A percentile compares a stretch with the other conserved stretches of the same genome.
These are phyloP conservation scores for Protaetia brevitarsis DNA, from an alignment of 1,140 invertebrate species.

Conservation along the genomic window DNA sequence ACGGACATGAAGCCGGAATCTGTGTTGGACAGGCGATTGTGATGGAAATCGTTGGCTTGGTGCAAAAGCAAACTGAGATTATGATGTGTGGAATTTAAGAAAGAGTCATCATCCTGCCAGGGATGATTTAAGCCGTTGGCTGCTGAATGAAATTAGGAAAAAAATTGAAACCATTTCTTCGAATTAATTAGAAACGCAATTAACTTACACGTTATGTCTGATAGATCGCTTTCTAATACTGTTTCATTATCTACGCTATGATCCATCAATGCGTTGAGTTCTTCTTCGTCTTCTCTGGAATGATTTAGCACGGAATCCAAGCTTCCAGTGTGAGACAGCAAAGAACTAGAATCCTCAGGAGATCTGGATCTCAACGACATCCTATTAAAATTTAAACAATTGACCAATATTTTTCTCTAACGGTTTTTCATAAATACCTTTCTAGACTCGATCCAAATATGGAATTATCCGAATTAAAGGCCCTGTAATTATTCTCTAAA, in stretches of 20 bases:
- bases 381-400: constrained; percentile 39
- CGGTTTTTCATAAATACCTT: too few species aligned
- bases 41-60: constrained; percentile 38
- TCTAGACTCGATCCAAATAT: constrained; percentile 57
- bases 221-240: constrained; percentile 42
- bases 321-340: constrained; percentile 72
- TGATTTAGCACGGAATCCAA: constrained; percentile 81
- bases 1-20: constrained; percentile 73
- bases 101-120: constrained; percentile 40
- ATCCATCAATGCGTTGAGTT: constrained; percentile 62
- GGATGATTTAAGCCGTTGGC: constrained; percentile 36
- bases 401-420: neutral
- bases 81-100: constrained; percentile 32
- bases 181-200: constrained; percentile 2
- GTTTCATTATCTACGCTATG: constrained; percentile 45
- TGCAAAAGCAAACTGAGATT: constrained; percentile 33
- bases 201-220: constrained; percentile 37
- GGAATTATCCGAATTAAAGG: constrained; percentile 49
- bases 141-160: neutral
- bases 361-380: constrained; percentile 62
- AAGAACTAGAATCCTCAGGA: constrained; percentile 64
- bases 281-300: constrained; percentile 69
- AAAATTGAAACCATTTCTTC: constrained; percentile 13
- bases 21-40: constrained; percentile 49
- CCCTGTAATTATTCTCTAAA: constrained; percentile 48